These are phyloP conservation scores for Agapetus fuscipes DNA, from an alignment of 2,888 invertebrate genomes.

Conservation along the genomic window DNA sequence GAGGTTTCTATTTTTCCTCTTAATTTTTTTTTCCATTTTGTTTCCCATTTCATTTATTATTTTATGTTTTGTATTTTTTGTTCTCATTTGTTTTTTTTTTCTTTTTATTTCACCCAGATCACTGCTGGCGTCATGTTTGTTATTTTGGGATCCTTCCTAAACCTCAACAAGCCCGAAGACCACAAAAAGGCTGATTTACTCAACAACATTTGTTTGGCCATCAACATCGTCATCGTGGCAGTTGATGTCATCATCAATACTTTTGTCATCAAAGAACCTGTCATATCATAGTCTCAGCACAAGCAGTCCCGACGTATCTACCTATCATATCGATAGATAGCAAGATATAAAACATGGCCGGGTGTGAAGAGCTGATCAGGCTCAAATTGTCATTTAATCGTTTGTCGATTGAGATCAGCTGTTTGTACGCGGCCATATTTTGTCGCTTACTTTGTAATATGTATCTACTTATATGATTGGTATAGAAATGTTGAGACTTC, in stretches of 20 bases:
- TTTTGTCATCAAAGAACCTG: slow-evolving; percentile 32
- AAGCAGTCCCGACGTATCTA: no score
- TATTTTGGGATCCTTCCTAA: slow-evolving; percentile 47
- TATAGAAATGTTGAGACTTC: no score
- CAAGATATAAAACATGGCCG: no score
- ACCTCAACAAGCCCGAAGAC: slow-evolving; percentile 52
- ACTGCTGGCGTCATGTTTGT: slow-evolving; percentile 50
- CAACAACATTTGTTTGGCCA: slow-evolving; percentile 48
- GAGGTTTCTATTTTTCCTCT: no score
- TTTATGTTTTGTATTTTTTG: slow-evolving; percentile 22
- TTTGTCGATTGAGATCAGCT: no score
- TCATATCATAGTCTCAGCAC: no score
- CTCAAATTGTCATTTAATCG: no score
- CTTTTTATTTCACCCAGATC: slow-evolving; percentile 35
- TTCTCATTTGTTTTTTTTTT: slow-evolving; percentile 18
- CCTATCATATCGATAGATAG: no score
- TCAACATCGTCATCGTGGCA: slow-evolving; percentile 50
- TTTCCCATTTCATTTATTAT: slow-evolving; percentile 14
- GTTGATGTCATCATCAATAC: slow-evolving; percentile 52
- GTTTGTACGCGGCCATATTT: no score
- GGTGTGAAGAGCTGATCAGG: no score
- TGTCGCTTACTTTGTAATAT: no score
- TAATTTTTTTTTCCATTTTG: not conserved
- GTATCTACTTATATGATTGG: no score
- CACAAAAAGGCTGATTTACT: slow-evolving; percentile 48